These are phyloP conservation scores for Brachyptera risi DNA, from an alignment of 2,888 invertebrate species.

Conservation along the genomic window DNA sequence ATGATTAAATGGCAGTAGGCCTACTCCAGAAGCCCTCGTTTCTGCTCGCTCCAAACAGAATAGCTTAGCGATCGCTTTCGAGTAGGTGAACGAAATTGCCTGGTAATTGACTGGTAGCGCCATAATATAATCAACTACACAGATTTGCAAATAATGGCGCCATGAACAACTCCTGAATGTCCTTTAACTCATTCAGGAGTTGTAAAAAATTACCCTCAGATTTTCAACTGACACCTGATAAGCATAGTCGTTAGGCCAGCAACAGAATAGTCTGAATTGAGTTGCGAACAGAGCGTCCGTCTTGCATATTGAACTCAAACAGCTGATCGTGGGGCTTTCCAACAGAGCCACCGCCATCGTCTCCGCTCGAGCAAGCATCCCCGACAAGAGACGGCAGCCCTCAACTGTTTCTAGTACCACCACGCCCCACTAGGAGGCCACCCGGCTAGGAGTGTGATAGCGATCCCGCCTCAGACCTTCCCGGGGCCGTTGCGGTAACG, in stretches of 20 bases:
- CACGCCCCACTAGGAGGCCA: conserved; percentile 60
- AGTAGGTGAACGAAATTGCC: too few relatives aligned
- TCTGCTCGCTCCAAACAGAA: too few relatives aligned
- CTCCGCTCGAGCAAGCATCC: conserved; percentile 41
- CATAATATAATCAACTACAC: too few relatives aligned
- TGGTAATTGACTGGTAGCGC: too few relatives aligned
- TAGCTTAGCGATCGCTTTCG: too few relatives aligned
- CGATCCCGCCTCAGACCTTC: conserved; percentile 77
- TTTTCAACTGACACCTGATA: neutral
- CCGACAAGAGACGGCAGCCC: conserved; percentile 51
- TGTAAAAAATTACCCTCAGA: conserved; percentile 26
- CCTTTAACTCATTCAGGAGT: neutral
- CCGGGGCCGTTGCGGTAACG: conserved; percentile 60
- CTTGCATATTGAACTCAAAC: conserved; percentile 75
- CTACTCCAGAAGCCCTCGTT: too few relatives aligned
- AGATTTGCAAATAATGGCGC: too few relatives aligned
- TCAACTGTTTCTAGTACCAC: conserved; percentile 67
- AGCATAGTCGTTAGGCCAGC: conserved; percentile 51
- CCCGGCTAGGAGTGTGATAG: conserved; percentile 63
- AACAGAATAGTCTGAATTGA: conserved; percentile 85
- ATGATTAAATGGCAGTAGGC: too few relatives aligned
- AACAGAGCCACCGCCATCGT: conserved; percentile 52
- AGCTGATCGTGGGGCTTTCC: conserved; percentile 69
- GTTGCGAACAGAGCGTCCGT: conserved; percentile 57
- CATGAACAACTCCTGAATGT: neutral